phyloP scores from a whole-genome alignment of 2,113 vertebrate species.

The Mus spicilegus region DNA sequence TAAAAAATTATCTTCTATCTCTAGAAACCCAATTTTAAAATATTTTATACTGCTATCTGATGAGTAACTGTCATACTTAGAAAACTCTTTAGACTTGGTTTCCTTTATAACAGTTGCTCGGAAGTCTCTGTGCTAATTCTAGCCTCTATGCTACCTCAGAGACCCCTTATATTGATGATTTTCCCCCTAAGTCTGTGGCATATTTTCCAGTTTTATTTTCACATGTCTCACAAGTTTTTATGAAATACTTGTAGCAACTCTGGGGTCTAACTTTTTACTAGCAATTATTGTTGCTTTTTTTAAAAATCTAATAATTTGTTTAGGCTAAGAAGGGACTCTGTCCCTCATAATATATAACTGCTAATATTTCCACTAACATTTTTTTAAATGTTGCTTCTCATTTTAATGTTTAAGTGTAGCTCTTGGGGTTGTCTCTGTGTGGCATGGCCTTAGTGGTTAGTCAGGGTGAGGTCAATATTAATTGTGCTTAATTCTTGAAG shows the following conservation, averaged over 20 bases:
- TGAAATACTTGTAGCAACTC: neutral
- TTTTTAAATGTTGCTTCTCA: neutral
- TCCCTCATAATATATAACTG: neutral
- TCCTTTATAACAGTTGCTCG: neutral
- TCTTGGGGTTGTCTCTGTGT: neutral
- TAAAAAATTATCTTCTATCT: neutral
- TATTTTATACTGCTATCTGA: neutral
- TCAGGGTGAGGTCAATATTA: neutral
- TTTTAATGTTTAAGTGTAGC: neutral
- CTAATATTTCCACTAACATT: neutral
- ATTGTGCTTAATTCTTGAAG: neutral
- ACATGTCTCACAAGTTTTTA: neutral
- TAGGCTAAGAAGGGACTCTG: neutral
- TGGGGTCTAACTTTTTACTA: neutral
- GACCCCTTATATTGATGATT: neutral
- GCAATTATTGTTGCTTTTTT: neutral
- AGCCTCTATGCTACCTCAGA: neutral
- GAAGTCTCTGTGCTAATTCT: neutral
- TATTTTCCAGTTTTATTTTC: neutral
- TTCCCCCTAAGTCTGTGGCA: neutral
- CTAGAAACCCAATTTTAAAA: neutral
- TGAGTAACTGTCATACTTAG: neutral
- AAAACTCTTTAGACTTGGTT: slow-evolving; percentile 5
- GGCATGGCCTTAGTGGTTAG: neutral
- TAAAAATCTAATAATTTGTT: neutral